phyloP scores from a whole-genome alignment of 2,113 vertebrate genomes.

The Platysternon megacephalum region DNA sequence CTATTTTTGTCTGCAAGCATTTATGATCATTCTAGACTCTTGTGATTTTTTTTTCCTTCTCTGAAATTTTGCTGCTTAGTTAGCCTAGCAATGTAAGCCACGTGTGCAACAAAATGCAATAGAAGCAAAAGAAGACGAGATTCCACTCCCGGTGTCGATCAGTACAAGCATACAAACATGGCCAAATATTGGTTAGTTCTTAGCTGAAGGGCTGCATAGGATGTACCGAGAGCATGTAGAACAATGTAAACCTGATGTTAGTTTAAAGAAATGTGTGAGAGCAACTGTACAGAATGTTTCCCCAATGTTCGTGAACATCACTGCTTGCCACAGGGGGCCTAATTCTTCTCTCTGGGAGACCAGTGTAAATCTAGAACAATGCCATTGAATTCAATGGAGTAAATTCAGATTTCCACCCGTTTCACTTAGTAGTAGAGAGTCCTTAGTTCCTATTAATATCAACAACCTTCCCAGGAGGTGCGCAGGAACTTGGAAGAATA shows the following conservation, averaged over 20 bases:
- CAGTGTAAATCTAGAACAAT: neutral
- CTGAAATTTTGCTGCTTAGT: slow-evolving; percentile 14
- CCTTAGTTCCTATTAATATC: neutral
- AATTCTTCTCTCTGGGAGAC: neutral
- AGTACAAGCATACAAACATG: neutral
- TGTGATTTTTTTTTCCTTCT: neutral
- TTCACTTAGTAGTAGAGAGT: neutral
- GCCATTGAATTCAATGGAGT: slow-evolving; percentile 3
- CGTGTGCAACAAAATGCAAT: neutral
- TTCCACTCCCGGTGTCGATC: neutral
- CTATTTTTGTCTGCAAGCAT: slow-evolving; percentile 12
- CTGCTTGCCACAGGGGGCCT: neutral
- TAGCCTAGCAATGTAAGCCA: slow-evolving; percentile 9
- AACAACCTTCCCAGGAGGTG: slow-evolving; percentile 20
- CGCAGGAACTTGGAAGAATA: neutral
- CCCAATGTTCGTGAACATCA: neutral
- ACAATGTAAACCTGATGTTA: neutral
- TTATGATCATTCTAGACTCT: slow-evolving; percentile 38
- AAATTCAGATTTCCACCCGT: neutral
- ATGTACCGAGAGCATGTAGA: neutral
- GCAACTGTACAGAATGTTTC: neutral
- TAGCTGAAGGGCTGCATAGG: neutral
- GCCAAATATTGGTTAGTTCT: neutral
- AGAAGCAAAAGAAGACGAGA: neutral
- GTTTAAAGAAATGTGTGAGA: neutral